Conservation (phyloP, 2,113 vertebrate species). For the Myiozetetes cayanensis region DNA sequence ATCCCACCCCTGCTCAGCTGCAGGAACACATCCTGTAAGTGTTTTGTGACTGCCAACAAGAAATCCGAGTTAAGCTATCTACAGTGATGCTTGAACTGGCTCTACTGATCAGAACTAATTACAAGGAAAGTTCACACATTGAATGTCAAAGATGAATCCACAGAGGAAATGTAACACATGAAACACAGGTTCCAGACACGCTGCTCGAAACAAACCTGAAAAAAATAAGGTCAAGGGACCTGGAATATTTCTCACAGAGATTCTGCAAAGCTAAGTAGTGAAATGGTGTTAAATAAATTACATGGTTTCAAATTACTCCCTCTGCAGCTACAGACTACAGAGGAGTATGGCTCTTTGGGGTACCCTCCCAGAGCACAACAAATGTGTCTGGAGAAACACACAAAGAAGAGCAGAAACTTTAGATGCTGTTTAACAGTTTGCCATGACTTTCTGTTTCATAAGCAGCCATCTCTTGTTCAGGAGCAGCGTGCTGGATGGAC, state of each 20-base stretch:
- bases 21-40: not conserved
- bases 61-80: not conserved
- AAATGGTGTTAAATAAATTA: not conserved
- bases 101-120: slow-evolving; percentile 46
- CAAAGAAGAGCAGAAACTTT: not conserved
- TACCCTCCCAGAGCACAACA: not conserved
- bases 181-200: slow-evolving; percentile 45
- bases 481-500: not conserved
- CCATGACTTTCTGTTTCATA: not conserved
- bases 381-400: not conserved
- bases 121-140: slow-evolving; percentile 28
- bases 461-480: not conserved
- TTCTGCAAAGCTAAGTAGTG: slow-evolving; percentile 22
- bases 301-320: slow-evolving; percentile 22
- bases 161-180: slow-evolving; percentile 40
- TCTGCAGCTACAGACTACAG: not conserved
- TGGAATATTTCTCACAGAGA: slow-evolving; percentile 30
- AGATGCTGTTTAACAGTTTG: not conserved
- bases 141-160: slow-evolving; percentile 45
- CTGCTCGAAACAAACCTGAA: slow-evolving; percentile 40
- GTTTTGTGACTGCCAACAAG: not conserved
- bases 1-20: not conserved
- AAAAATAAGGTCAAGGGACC: slow-evolving; percentile 22
- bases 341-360: not conserved
- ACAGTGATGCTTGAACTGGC: not conserved